Conservation (phyloP, 1,140 invertebrate genomes). For the Caenorhabditis tropicalis region DNA sequence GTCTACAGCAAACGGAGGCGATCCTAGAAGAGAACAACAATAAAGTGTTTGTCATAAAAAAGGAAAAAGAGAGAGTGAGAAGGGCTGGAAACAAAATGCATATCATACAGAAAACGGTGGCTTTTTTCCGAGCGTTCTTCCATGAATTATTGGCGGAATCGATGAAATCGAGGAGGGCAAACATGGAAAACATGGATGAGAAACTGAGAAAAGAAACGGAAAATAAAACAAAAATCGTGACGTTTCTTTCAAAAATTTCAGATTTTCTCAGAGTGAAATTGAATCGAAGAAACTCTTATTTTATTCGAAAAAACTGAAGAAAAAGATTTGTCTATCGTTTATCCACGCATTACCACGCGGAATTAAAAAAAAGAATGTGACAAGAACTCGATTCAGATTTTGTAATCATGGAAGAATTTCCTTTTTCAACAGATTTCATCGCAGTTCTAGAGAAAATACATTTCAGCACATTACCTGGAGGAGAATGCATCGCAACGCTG, state of each 20-base stretch:
- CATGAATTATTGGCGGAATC: background rate
- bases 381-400: no score
- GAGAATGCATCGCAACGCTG: conserved; percentile 23
- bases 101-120: background rate
- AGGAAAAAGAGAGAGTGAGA: background rate
- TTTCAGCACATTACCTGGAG: background rate
- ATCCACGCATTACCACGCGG: no score
- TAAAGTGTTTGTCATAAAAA: conserved; percentile 16
- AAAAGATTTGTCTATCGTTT: no score
- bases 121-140: background rate
- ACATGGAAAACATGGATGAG: background rate
- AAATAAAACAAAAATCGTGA: background rate
- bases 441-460: background rate
- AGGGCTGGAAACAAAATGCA: conserved; percentile 6
- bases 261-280: background rate
- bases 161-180: background rate
- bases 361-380: no score
- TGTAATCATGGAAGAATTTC: no score
- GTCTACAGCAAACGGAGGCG: conserved; percentile 24
- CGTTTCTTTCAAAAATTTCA: background rate
- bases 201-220: background rate
- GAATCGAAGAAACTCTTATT: background rate
- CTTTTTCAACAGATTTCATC: no score
- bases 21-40: conserved; percentile 21
- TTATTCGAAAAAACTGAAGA: no score